Evolutionary conservation across 2,888 invertebrate species (phyloP), one percentile per base, ranked within the genome.

Genomic region (Zeuzera pyrina): DNA sequence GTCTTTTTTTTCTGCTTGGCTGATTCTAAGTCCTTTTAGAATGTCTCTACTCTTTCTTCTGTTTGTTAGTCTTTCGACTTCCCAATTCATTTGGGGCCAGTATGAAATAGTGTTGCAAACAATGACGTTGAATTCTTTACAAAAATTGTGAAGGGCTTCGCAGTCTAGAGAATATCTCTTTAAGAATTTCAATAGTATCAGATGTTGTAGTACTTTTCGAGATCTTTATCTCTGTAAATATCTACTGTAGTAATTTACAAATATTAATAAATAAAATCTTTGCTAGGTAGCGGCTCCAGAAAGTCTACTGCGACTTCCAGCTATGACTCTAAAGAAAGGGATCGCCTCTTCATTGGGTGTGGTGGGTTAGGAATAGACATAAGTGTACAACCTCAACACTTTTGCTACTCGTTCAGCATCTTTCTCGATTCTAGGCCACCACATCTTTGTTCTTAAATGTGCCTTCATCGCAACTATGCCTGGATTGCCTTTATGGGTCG

Each of bases 401-500:
- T 37, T 45, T 1, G 42, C 39, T 1, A 27, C 2, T 2, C 12
- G 32, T 28, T 49, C 46, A 2, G 34, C 42, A 12, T 44, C 42
- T 22, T 24, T 41, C 15, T 44, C 45, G 1, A 30, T 31, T 22
- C 35, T 38, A 2, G 45, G 47, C 43, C 47, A 47, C 44, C 45
- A 49, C 1, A 49, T 44, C 16, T 49, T 47, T 1, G 40, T 25
- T 3, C 42, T 24, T 4, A 47, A 10, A 1, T 42, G 23, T 8
- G n/a, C 32, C 12, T 49, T 49, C 47, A 47, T 49, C 1, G 35
- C 31, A 0, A 42, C 45, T 2, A 45, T 41, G 0, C 41, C 43
- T 3, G 43, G 45, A 12, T 46, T 43, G 1, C 44, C 43, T 27
- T 46, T 45, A n/a, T n/a, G n/a, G n/a, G n/a, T n/a, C n/a, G n/a